Evolutionary conservation across 2,797 vertebrate species (phyloP), one percentile per base, ranked within the genome.

Genomic region (Argya squamiceps): DNA sequence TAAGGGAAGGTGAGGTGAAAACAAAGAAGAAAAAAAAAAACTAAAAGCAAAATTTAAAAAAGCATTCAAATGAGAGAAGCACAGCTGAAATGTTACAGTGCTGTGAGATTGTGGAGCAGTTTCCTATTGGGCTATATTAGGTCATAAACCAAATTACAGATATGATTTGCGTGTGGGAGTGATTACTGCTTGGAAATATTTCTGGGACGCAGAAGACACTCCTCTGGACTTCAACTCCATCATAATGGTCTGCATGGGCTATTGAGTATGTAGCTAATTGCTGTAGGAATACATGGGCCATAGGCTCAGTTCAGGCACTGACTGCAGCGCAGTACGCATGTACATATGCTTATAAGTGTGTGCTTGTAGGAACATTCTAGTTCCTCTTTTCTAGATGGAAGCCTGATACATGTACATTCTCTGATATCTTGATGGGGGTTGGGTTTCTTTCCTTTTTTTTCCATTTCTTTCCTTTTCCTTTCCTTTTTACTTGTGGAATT

Each of bases 71-170:
- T 12, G 50, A 41, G 13, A n/a, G 13, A 93, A 89, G 34, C 23
- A 60, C 60, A 89, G 50, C 43, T n/a, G 46, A 88, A 88, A 81
- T 50, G 50, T 36, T 50, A 64, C 5, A n/a, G 18, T 22, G 29
- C 17, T 71, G 30, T 0, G 0, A 86, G 16, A 39, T 32, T 32
- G n/a, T 78, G 43, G 26, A 60, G 52, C 24, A 13, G n/a, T 65
- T 93, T 70, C 41, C 41, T 29, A 23, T 32, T 68, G 53, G 58
- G 26, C 50, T 75, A n/a, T 39, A 55, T 36, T 62, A 60, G 32
- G 60, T 78, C 14, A 63, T 71, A 52, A 79, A 89, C 27, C 11
- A 93, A 91, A 69, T 22, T 39, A 32, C 44, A 64, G 7, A 10
- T 34, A 46, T 27, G 5, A 15, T 52, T 41, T 44, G 59, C 26